Percentiles rank a stretch among this genome's conserved stretches.
phyloP scores from a whole-genome alignment of 2,888 invertebrate genomes.

The Schizaphis graminum region DNA sequence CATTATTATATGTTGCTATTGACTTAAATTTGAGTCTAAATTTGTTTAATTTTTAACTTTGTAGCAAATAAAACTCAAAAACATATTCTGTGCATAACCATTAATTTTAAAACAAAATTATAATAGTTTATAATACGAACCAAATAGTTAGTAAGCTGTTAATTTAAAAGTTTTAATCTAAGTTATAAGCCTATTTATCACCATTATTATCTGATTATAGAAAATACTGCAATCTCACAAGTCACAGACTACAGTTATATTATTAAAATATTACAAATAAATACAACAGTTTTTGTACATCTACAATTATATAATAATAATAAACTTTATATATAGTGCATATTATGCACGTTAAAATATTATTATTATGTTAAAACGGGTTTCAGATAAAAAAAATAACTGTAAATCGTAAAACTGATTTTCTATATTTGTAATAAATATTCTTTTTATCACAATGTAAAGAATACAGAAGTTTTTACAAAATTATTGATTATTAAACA shows the following conservation, averaged over 20 bases:
- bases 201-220: neutral
- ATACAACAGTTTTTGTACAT: neutral
- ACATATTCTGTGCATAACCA: neutral
- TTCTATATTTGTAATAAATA: neutral
- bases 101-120: neutral
- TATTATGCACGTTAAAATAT: neutral
- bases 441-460: neutral
- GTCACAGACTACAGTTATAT: neutral
- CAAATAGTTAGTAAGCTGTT: neutral
- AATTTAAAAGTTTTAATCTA: neutral
- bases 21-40: neutral
- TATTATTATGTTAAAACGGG: neutral
- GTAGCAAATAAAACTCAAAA: neutral
- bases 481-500: neutral
- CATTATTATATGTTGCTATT: neutral
- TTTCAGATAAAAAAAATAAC: neutral
- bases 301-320: neutral
- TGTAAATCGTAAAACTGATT: neutral
- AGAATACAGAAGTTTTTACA: neutral
- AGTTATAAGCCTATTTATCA: neutral
- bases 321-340: neutral
- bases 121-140: neutral
- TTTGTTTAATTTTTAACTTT: neutral
- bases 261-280: neutral
- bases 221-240: neutral